Evolutionary conservation across 2,888 invertebrate genomes (phyloP), one percentile per base, ranked within the genome.

Genomic region (Sceliomorpha sp.): DNA sequence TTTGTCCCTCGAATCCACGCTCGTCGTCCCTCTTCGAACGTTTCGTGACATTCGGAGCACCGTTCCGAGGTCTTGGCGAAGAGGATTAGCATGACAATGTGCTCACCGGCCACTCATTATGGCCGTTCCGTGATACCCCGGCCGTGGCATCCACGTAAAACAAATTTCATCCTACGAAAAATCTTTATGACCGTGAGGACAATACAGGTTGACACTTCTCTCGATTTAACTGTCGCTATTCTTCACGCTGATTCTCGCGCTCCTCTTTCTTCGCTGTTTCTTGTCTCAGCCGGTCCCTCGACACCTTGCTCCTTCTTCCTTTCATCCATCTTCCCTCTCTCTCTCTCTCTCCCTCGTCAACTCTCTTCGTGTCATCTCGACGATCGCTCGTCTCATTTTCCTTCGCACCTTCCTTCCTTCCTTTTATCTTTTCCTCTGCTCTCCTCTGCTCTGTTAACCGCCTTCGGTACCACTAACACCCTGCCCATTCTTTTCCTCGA

Each of bases 41-140:
- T 73, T 69, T 71, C 75, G 70, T 72, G 75, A 78, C 75, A 68
- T 68, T 32, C 71, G 62, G 62, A 68, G 67, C 51, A 59, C 34
- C 66, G 72, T 70, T 47, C 26, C 58, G 75, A 75, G 74, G 74
- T 70, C 72, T 74, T 77, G 69, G 72, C 42, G n/a, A 63, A 63
- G 63, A 68, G 78, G 78, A 86, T 84, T 84, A 84, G 83, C 84
- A 85, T 85, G 84, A 85, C 85, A 85, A 85, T 85, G 79, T 81
- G 77, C 80, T 77, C 78, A 81, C 83, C 78, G 81, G 81, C 81
- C 85, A 81, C 84, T 85, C 84, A 83, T 85, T 85, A 85, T 84
- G 81, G 77, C 74, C 71, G 51, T 77, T 72, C 75, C 77, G 72
- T 77, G 76, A 70, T 66, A 64, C 67, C 69, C 62, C 53, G 56